A percentile compares a stretch with the other conserved stretches of the same genome.
Conservation (phyloP, 2,113 vertebrate genomes). For the Noctilio leporinus region DNA sequence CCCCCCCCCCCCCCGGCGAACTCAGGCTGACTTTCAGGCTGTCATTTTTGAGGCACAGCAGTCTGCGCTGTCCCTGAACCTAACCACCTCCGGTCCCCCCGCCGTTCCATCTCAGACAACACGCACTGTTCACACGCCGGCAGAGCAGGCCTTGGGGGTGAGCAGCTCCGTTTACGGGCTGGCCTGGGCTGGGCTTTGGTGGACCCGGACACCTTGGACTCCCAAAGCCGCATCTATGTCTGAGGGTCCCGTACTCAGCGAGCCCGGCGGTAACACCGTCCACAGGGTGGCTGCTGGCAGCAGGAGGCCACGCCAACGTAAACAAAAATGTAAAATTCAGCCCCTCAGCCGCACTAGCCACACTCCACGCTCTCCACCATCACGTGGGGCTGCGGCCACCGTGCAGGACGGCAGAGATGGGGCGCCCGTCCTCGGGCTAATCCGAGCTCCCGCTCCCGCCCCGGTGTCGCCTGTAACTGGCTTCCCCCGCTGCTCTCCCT, state of each 20-base stretch:
- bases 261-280: rapidly evolving
- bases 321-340: neutral
- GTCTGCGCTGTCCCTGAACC: rapidly evolving
- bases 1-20: rapidly evolving
- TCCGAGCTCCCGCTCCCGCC: rapidly evolving
- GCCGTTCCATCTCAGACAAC: rapidly evolving
- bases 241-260: rapidly evolving
- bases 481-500: too few species aligned
- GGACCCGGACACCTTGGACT: neutral
- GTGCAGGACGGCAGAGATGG: rapidly evolving
- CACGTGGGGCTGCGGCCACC: rapidly evolving
- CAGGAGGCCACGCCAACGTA: rapidly evolving
- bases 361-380: rapidly evolving
- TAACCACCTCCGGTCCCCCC: rapidly evolving
- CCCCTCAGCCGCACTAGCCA: rapidly evolving
- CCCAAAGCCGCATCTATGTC: rapidly evolving
- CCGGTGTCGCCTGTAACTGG: rapidly evolving
- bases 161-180: rapidly evolving
- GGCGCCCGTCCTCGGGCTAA: rapidly evolving
- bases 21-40: rapidly evolving
- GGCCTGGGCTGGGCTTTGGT: neutral
- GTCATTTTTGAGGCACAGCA: rapidly evolving
- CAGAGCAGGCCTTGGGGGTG: neutral
- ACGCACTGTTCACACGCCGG: rapidly evolving
- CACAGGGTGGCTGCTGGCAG: rapidly evolving